A percentile compares a stretch with the other conserved stretches of the same genome.
Conservation (phyloP, 2,797 vertebrate species). For the Neostethus bicornis region DNA sequence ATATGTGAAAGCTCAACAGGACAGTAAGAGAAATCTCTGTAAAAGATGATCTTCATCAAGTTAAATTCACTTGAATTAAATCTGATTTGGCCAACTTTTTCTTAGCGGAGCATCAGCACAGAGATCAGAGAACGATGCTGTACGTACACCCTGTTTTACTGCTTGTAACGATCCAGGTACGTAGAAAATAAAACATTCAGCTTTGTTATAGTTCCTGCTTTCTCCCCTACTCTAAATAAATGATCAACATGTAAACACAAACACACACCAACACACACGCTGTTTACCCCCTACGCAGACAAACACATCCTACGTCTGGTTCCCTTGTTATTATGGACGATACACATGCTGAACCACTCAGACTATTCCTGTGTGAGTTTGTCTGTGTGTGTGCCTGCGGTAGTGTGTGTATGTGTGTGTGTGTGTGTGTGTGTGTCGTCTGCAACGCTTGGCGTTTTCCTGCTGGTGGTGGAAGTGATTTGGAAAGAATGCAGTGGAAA, state of each 20-base stretch:
- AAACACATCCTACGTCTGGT: constrained; percentile 68
- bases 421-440: constrained; percentile 47
- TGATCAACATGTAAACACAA: constrained; percentile 39
- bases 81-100: too few species aligned
- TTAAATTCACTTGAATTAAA: too few species aligned
- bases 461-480: constrained; percentile 78
- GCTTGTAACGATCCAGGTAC: constrained; percentile 1
- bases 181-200: constrained; percentile 33
- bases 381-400: constrained; percentile 16
- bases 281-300: constrained; percentile 54
- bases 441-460: constrained; percentile 53
- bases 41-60: too few species aligned
- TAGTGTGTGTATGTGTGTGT: constrained; percentile 28
- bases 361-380: constrained; percentile 60
- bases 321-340: constrained; percentile 68
- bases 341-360: constrained; percentile 76
- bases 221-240: constrained; percentile 43
- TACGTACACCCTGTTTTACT: not conserved
- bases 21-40: too few species aligned
- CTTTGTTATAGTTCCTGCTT: constrained; percentile 41
- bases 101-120: too few species aligned
- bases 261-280: constrained; percentile 28
- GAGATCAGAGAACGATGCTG: too few species aligned
- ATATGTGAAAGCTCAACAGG: too few species aligned
- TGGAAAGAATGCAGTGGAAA: constrained; percentile 82